Base-by-base conservation (phyloP, 1,140 invertebrate genomes). In the Diachasmimorpha longicaudata region DNA sequence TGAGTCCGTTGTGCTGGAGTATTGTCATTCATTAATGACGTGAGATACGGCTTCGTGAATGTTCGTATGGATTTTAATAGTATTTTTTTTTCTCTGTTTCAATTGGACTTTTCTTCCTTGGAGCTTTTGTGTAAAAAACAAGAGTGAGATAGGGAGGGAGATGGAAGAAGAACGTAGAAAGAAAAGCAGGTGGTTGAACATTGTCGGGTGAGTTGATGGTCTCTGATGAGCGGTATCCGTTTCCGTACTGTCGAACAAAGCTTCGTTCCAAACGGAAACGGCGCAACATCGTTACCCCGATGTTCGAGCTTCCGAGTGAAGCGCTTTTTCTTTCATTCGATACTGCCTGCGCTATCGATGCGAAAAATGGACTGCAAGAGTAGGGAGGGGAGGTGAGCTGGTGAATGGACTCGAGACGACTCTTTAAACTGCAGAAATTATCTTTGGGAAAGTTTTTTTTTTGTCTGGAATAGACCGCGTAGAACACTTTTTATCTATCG, bases 211-310 rank as follows among this genome's bases (percentile, higher is more conserved):
- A 71, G 78, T 78, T 82, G 84, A 84, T 85, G 83, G 79, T 83
- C 75, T 81, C 80, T 85, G 85, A 86, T 86, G 85, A 86, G 85
- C 85, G 85, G 84, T 86, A 85, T 86, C 85, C 85, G 85, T 79
- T 86, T 86, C 85, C 84, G 83, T 36, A 70, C 46, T 75, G 77
- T 81, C 82, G 84, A 85, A 86, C 85, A 86, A 86, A 86, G 82
- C 85, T 74, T 81, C 80, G 79, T 83, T 82, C 80, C 78, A 81
- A 77, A 72, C 78, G 84, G 85, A 86, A 86, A 80, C 79, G 81
- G 75, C 77, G 81, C 83, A 84, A 85, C 84, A 79, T 85, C 83
- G 81, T 87, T 86, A 86, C 81, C 82, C 77, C 69, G 76, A 79
- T 80, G 79, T 48, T 71, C n/a, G 79, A 76, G 79, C 74, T 82